Evolutionary conservation across 2,113 vertebrate genomes (phyloP), one percentile per base, ranked within the genome.

Genomic region (Pterocles burchelli): DNA sequence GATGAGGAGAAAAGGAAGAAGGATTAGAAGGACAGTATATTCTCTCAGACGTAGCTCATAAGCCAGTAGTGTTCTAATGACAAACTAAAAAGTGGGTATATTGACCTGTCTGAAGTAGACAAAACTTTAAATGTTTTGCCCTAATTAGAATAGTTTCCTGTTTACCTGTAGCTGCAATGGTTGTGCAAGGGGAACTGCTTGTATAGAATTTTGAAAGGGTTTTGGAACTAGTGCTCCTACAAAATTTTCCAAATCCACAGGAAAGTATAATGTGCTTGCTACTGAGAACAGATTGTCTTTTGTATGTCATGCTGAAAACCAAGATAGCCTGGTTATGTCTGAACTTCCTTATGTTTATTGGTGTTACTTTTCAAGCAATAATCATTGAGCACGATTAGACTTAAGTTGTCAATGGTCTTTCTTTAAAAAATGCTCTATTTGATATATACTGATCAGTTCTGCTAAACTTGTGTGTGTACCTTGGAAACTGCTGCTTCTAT

Each of bases 381-480:
- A 6, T 71, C 11, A 4, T 63, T 38, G 9, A 31, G 6, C 14
- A 13, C 36, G 25, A 16, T 21, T 61, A 71, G 21, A 43, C 29
- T 24, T 24, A 33, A 38, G 9, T 48, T 84, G 46, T 84, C 34
- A 48, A 2, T 34, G 3, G 11, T 66, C 3, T 82, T 59, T 61
- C 24, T 79, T 83, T 45, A 38, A 36, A 52, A 57, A 28, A 7
- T 5, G 0, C 10, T 63, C 45, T 92, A 7, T 11, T 75, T 12
- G 17, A 17, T 67, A 33, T 21, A 1, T 52, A 31, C 31, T 43
- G 22, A 55, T 54, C 21, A 49, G 51, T 81, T 88, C 73, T 70
- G 26, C 14, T 79, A 14, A 49, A 36, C 14, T 26, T 0, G 7
- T 20, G 0, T 20, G 0, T 34, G 51, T 59, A 22, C 15, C 29